Percentiles rank a stretch among this genome's conserved stretches.
Conservation (phyloP, 2,797 vertebrate genomes). For the Natrix natrix region DNA sequence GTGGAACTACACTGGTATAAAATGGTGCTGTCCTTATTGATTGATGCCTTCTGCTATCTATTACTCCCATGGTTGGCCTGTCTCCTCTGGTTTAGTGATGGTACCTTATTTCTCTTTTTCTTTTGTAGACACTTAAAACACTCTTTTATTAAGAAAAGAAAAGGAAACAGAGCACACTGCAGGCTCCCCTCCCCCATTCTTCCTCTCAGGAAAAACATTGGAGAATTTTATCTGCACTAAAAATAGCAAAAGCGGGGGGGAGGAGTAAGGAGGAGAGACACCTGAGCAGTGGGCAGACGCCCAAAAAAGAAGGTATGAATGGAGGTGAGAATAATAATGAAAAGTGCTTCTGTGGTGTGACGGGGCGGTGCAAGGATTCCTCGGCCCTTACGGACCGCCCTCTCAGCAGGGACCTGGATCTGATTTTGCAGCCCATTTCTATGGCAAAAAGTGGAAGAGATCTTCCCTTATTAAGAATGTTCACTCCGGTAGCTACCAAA, state of each 20-base stretch:
- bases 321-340: constrained; percentile 72
- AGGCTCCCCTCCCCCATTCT: too few species aligned
- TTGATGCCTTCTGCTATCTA: too few species aligned
- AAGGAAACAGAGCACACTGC: too few species aligned
- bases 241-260: not conserved
- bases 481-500: constrained; percentile 73
- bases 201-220: too few species aligned
- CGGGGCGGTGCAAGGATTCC: constrained; percentile 71
- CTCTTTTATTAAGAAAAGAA: too few species aligned
- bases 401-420: constrained; percentile 81
- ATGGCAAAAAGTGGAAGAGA: constrained; percentile 77
- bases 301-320: constrained; percentile 66
- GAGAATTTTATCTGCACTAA: too few species aligned
- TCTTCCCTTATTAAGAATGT: constrained; percentile 82
- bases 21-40: too few species aligned
- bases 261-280: constrained; percentile 34
- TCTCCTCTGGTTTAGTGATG: too few species aligned
- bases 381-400: constrained; percentile 77
- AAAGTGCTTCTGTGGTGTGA: constrained; percentile 72
- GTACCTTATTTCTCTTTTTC: too few species aligned
- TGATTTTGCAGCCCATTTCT: constrained; percentile 77
- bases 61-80: too few species aligned
- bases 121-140: too few species aligned
- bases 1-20: too few species aligned
- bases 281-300: constrained; percentile 41